These are phyloP conservation scores for Mesitornis unicolor DNA, from an alignment of 2,113 vertebrate genomes.

Conservation along the genomic window DNA sequence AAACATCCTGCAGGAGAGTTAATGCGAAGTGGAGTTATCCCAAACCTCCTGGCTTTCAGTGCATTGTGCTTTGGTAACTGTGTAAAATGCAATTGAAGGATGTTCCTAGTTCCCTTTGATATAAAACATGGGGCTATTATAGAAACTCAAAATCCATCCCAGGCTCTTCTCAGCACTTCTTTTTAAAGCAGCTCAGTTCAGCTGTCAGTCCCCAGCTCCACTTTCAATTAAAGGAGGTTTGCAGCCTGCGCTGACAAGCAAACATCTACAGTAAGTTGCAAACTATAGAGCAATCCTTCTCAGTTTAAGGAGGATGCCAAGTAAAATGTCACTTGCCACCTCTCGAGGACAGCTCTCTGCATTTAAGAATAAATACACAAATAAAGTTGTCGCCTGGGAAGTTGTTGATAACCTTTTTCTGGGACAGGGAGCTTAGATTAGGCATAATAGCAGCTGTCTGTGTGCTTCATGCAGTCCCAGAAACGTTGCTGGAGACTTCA, in stretches of 20 bases:
- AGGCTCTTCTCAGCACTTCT: conserved; percentile 15
- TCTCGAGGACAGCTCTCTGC: not conserved
- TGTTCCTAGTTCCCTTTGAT: conserved; percentile 43
- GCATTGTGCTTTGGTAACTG: conserved; percentile 3
- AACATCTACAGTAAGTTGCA: not conserved
- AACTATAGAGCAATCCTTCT: not conserved
- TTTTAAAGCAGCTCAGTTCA: conserved; percentile 27
- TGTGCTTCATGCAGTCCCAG: not conserved
- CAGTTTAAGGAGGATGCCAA: conserved; percentile 5
- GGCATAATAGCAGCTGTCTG: not conserved
- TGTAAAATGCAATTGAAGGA: conserved; percentile 36
- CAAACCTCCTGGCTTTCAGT: not conserved
- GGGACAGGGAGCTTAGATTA: not conserved
- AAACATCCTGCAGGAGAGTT: not conserved
- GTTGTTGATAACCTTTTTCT: not conserved
- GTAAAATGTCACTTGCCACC: not conserved
- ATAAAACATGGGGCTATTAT: conserved; percentile 11
- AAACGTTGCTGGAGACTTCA: not conserved
- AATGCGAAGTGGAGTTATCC: not conserved
- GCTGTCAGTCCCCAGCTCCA: conserved; percentile 29
- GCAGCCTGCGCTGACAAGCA: conserved; percentile 14
- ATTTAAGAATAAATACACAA: conserved; percentile 8
- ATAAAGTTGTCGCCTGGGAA: not conserved
- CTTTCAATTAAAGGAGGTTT: conserved; percentile 42
- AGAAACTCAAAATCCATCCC: conserved; percentile 37